Evolutionary conservation across 2,888 invertebrate genomes (phyloP), one percentile per base, ranked within the genome.

Genomic region (Pyrgus malvae): DNA sequence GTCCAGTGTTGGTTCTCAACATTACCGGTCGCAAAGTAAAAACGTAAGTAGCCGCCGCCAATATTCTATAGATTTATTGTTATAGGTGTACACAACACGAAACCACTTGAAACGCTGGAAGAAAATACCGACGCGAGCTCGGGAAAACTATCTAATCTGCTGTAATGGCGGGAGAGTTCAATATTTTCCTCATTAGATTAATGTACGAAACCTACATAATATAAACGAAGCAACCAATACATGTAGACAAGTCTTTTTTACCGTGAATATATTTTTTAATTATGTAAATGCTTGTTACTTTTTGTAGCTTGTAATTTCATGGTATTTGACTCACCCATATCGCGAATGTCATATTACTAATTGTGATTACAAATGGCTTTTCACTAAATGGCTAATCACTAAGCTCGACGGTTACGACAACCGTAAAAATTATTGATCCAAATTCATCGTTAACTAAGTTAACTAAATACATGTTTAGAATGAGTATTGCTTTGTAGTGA

Each of bases 21-120:
- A 25, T 37, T 17, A 29, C 51, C 44, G n/a, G 33, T 17, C 44
- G 57, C 38, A 49, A 59, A 57, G 60, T 56, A 64, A 17, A 63
- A 62, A 57, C 56, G 54, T 55, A 55, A 59, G 55, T 29, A 25
- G 31, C 14, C 44, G n/a, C n/a, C n/a, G n/a, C 21, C 23, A 23
- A 12, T 33, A 35, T 14, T 16, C 8, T 16, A 35, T 35, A 16
- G 14, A 8, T 3, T 35, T 16, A 9, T 29, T 9, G 9, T 35
- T 35, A 16, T 17, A 9, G 16, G 35, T 1, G 17, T 17, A 8
- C 35, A 17, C 17, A 35, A 35, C 35, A 16, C 12, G 33, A n/a
- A n/a, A n/a, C n/a, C n/a, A n/a, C n/a, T n/a, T 16, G 33, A 35
- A 35, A 35, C 9, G 16, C 14, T 31, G 9, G 12, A 31, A 7